phyloP scores from a whole-genome alignment of 2,888 invertebrate species.

The Bombylius major region DNA sequence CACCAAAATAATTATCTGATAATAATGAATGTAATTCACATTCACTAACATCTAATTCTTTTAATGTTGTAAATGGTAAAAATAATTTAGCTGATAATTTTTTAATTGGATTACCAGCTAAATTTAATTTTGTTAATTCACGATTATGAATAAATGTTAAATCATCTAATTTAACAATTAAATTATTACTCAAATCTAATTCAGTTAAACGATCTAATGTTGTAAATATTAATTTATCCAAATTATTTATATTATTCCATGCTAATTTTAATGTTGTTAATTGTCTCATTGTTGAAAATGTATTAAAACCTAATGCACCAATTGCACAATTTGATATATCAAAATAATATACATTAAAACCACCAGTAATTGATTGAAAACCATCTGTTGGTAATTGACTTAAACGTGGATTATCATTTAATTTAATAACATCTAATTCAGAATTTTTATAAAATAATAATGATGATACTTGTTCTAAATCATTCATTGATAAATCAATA shows the following conservation, averaged over 20 bases:
- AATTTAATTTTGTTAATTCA: conserved; percentile 47
- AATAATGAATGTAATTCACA: conserved; percentile 54
- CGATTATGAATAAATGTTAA: conserved; percentile 54
- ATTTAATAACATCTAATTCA: conserved; percentile 53
- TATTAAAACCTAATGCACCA: conserved; percentile 46
- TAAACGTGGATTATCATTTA: conserved; percentile 57
- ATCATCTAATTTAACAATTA: conserved; percentile 46
- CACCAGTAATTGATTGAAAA: conserved; percentile 47
- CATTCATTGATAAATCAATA: conserved; percentile 62
- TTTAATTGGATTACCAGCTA: conserved; percentile 59
- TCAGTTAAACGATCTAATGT: conserved; percentile 47
- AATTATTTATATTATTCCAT: conserved; percentile 48
- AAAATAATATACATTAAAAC: conserved; percentile 52
- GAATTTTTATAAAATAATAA: conserved; percentile 57
- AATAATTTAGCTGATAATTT: conserved; percentile 55
- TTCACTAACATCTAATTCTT: conserved; percentile 56
- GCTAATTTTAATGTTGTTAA: conserved; percentile 53
- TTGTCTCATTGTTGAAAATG: conserved; percentile 59
- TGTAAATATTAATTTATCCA: conserved; percentile 44
- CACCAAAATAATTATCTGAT: conserved; percentile 41
- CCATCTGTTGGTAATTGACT: conserved; percentile 52
- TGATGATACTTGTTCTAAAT: conserved; percentile 51
- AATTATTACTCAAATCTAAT: conserved; percentile 60
- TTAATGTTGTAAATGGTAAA: conserved; percentile 45
- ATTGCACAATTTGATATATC: conserved; percentile 65